These are phyloP conservation scores for Liopterus haemorrhoidalis DNA, from an alignment of 2,888 invertebrate species.

Conservation along the genomic window DNA sequence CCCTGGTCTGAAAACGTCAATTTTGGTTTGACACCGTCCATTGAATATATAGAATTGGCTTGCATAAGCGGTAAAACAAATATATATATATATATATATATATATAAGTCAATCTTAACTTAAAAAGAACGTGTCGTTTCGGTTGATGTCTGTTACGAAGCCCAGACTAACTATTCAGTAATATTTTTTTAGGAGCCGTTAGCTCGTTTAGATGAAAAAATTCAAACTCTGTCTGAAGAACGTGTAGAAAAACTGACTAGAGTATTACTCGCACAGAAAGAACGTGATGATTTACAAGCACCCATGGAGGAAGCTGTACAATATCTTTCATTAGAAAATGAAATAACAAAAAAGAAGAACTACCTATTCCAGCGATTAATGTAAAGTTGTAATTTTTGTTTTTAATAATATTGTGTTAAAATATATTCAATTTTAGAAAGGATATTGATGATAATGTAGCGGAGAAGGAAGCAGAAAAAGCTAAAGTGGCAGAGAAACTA, in stretches of 20 bases:
- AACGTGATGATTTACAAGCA: conserved; percentile 69
- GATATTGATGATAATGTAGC: conserved; percentile 54
- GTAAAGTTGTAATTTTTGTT: conserved; percentile 43
- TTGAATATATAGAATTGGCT: no score
- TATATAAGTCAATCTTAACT: no score
- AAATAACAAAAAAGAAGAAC: conserved; percentile 61
- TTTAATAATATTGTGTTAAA: neutral
- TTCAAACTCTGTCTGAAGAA: conserved; percentile 67
- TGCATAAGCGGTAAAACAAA: no score
- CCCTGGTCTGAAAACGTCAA: no score
- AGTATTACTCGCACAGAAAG: conserved; percentile 74
- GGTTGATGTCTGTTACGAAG: no score
- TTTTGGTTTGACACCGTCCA: no score
- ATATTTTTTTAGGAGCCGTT: conserved; percentile 67
- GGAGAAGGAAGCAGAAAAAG: conserved; percentile 49
- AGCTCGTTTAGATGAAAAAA: conserved; percentile 61
- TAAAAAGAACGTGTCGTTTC: no score
- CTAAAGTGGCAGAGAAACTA: conserved; percentile 55
- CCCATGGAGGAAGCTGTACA: conserved; percentile 75
- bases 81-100: no score
- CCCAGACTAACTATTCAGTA: no score
- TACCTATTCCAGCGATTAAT: conserved; percentile 64
- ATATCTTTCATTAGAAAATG: conserved; percentile 75
- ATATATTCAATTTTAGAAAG: conserved; percentile 44
- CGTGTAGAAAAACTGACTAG: conserved; percentile 78